phyloP scores from a whole-genome alignment of 2,113 vertebrate species.

The Trochalopteron elliotii region DNA sequence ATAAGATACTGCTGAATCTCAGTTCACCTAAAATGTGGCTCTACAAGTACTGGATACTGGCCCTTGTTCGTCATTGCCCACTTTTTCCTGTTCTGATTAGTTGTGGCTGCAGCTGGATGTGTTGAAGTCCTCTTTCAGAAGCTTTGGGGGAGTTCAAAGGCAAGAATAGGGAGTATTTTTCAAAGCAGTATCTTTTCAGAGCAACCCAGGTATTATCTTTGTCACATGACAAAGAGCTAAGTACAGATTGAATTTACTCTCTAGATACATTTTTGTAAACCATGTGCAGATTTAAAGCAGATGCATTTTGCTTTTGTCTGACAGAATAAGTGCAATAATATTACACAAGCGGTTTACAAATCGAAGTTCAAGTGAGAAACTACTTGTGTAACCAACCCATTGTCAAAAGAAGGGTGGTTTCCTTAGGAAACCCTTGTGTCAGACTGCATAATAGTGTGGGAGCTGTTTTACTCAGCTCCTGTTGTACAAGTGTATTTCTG shows the following conservation, averaged over 20 bases:
- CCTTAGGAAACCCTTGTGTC: background rate
- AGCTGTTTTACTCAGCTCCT: background rate
- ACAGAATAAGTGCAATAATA: background rate
- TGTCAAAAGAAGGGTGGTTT: background rate
- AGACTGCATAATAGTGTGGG: background rate
- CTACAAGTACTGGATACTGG: background rate
- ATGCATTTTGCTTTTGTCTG: background rate
- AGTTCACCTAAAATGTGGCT: background rate
- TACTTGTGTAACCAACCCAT: background rate
- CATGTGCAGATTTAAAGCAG: background rate
- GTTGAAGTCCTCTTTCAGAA: slow-evolving; percentile 51
- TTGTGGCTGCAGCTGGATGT: slow-evolving; percentile 48
- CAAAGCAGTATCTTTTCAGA: slow-evolving; percentile 6
- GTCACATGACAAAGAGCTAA: background rate
- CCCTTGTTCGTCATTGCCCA: background rate
- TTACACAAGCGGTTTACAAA: background rate
- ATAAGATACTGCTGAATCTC: background rate
- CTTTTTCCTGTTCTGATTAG: slow-evolving; percentile 18
- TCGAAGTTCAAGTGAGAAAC: background rate
- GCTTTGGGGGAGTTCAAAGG: background rate
- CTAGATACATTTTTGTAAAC: background rate
- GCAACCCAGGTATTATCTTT: background rate
- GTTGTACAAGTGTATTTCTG: background rate
- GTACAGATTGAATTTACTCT: background rate
- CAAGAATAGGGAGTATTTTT: background rate